Evolutionary conservation across 2,797 vertebrate genomes (phyloP).

Genomic region (Platyrinchus mystaceus): DNA sequence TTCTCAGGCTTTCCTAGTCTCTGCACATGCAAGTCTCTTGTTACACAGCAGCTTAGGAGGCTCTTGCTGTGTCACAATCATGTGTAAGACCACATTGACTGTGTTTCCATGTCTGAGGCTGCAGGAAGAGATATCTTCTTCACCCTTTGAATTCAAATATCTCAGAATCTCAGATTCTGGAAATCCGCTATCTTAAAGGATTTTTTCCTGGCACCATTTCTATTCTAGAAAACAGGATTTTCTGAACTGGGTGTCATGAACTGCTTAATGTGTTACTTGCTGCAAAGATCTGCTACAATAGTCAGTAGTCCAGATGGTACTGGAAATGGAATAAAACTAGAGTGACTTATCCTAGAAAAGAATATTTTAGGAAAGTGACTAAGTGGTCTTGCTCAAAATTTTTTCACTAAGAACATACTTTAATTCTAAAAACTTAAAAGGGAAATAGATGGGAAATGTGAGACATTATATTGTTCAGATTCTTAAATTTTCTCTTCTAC

Average conservation of each 20-base stretch:
- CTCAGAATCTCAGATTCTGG: not conserved
- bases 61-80: not conserved
- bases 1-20: not conserved
- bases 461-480: not conserved
- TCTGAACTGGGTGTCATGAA: not conserved
- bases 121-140: not conserved
- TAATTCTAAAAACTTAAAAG: not conserved
- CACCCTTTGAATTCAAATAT: not conserved
- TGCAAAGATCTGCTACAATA: not conserved
- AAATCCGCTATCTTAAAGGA: not conserved
- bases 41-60: not conserved
- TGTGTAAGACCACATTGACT: not conserved
- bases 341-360: not conserved
- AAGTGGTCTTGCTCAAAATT: not conserved
- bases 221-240: not conserved
- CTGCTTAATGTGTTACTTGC: not conserved
- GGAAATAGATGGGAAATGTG: not conserved
- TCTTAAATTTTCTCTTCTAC: not conserved
- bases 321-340: not conserved
- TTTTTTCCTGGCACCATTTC: not conserved
- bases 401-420: not conserved
- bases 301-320: not conserved
- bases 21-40: not conserved
- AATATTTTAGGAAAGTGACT: not conserved
- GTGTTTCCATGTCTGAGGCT: not conserved